A percentile compares a stretch with the other conserved stretches of the same genome.
Conservation (phyloP, 2,113 vertebrate genomes). For the Phalacrocorax brasilianus region DNA sequence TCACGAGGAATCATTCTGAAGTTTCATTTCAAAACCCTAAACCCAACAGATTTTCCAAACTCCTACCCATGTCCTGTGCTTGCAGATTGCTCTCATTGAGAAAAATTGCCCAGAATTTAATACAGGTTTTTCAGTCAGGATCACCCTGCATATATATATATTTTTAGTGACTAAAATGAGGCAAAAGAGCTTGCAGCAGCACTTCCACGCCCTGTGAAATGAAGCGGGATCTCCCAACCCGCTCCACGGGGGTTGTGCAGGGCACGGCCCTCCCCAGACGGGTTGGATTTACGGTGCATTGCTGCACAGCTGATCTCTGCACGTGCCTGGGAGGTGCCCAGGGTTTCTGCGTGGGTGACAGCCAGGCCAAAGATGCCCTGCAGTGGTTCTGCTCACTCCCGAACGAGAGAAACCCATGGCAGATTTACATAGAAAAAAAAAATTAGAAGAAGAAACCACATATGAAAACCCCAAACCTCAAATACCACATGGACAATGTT, state of each 20-base stretch:
- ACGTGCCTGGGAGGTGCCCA: background rate
- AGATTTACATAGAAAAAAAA: background rate
- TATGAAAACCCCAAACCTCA: background rate
- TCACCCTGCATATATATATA: background rate
- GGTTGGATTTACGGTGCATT: background rate
- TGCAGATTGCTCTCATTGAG: background rate
- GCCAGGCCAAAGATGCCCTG: background rate
- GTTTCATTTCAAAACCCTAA: background rate
- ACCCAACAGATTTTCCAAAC: background rate
- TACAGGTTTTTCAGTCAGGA: background rate
- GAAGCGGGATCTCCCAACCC: background rate
- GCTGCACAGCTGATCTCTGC: background rate
- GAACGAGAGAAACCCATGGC: background rate
- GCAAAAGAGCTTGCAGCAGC: background rate
- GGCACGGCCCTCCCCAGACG: background rate
- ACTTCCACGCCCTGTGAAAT: fast-evolving
- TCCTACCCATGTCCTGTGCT: background rate
- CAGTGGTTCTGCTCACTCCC: background rate
- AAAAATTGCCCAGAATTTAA: background rate
- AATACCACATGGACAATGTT: background rate
- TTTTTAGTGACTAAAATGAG: background rate
- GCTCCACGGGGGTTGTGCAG: fast-evolving
- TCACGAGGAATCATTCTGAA: background rate
- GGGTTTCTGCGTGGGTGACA: background rate
- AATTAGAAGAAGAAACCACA: background rate